A percentile compares a stretch with the other conserved stretches of the same genome.
These are phyloP conservation scores for Parnassius mnemosyne DNA, from an alignment of 2,888 invertebrate genomes.

Conservation along the genomic window DNA sequence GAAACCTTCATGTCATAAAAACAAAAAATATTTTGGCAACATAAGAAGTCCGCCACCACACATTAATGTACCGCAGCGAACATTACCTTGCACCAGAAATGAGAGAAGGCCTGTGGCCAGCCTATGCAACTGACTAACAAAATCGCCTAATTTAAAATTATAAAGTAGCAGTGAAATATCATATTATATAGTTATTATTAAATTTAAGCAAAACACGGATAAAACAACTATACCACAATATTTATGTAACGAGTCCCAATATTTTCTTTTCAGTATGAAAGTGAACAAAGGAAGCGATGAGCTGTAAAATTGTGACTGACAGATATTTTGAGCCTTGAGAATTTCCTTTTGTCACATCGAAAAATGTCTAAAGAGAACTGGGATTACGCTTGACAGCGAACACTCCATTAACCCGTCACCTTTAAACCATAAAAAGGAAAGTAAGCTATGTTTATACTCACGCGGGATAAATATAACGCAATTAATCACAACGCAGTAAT, in stretches of 20 bases:
- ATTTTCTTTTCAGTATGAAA: constrained; percentile 18
- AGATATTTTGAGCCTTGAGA: constrained; percentile 6
- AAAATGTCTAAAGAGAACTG: constrained; percentile 16
- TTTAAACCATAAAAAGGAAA: constrained; percentile 17
- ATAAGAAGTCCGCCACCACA: too few relatives aligned
- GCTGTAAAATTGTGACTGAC: constrained; percentile 27
- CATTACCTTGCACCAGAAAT: too few relatives aligned
- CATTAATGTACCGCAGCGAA: too few relatives aligned
- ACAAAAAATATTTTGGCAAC: too few relatives aligned
- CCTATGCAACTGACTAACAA: too few relatives aligned
- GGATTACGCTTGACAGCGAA: constrained; percentile 25
- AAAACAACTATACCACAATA: background rate
- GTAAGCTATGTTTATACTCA: constrained; percentile 33
- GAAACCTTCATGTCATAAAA: too few relatives aligned
- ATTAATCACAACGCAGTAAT: constrained; percentile 52
- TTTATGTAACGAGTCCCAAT: constrained; percentile 7
- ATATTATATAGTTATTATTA: too few relatives aligned
- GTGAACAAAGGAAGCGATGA: constrained; percentile 1
- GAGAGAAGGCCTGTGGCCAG: too few relatives aligned
- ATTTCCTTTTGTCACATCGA: too few relatives aligned
- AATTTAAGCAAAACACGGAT: too few relatives aligned
- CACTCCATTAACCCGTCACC: constrained; percentile 27
- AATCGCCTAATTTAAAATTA: too few relatives aligned
- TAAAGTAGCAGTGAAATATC: too few relatives aligned
- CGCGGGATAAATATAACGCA: constrained; percentile 48